Conservation (phyloP, 2,888 invertebrate genomes). For the Philhelius pedissequus region DNA sequence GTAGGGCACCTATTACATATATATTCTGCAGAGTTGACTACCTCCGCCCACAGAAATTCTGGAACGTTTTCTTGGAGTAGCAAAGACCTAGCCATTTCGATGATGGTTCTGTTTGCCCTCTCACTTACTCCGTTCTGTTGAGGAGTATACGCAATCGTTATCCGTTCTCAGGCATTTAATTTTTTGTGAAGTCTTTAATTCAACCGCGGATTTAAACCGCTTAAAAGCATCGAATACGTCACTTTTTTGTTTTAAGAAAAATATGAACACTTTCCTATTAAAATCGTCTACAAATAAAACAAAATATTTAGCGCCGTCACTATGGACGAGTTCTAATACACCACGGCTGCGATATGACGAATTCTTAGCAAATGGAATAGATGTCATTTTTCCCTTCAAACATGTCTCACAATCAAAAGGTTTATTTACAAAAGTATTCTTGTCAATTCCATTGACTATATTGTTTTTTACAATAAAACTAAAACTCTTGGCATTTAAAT, state of each 20-base stretch:
- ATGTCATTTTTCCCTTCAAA: not conserved
- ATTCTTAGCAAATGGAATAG: not conserved
- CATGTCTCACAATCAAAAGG: not conserved
- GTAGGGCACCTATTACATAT: no score
- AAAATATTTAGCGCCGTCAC: no score
- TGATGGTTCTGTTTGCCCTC: slow-evolving; percentile 56
- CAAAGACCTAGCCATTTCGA: slow-evolving; percentile 71
- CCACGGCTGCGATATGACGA: not conserved
- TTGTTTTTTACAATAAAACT: not conserved
- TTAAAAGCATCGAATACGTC: slow-evolving; percentile 55
- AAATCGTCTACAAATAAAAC: slow-evolving; percentile 4
- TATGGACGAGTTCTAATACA: not conserved
- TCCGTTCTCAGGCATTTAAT: slow-evolving; percentile 57
- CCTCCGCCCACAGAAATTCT: slow-evolving; percentile 68
- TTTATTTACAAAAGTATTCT: not conserved
- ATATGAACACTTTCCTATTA: not conserved
- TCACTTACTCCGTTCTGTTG: slow-evolving; percentile 67
- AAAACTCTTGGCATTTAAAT: not conserved
- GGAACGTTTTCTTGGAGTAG: slow-evolving; percentile 66
- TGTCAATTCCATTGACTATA: not conserved
- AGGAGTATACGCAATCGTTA: slow-evolving; percentile 56
- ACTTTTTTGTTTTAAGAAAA: slow-evolving; percentile 6
- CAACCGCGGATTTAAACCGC: slow-evolving; percentile 54
- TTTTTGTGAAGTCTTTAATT: slow-evolving; percentile 42
- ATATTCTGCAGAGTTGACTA: slow-evolving; percentile 31